Evolutionary conservation across 2,797 vertebrate genomes (phyloP).

Genomic region (Coreius guichenoti): DNA sequence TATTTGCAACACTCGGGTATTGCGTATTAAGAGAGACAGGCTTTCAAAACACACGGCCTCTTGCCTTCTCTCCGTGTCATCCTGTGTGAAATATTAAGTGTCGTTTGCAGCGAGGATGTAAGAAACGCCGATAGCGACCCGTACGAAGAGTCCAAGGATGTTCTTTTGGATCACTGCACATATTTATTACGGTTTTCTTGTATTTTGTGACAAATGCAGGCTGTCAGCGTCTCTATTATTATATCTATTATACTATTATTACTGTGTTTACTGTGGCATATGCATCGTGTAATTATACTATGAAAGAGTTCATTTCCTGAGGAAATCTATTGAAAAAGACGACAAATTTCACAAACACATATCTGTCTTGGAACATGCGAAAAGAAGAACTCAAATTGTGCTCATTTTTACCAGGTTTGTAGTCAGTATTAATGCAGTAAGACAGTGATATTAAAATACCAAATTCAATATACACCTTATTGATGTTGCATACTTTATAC

Average conservation of each 20-base stretch:
- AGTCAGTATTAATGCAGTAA: too few species aligned
- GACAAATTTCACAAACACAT: conserved; percentile 62
- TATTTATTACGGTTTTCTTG: conserved; percentile 75
- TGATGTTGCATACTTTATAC: too few species aligned
- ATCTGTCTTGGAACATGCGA: conserved; percentile 47
- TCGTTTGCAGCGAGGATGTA: conserved; percentile 69
- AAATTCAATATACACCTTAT: too few species aligned
- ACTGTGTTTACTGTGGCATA: conserved; percentile 76
- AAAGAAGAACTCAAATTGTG: background rate
- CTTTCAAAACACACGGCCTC: conserved; percentile 58
- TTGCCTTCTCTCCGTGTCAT: conserved; percentile 65
- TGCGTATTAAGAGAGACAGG: conserved; percentile 49
- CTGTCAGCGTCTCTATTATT: conserved; percentile 74
- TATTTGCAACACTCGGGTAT: conserved; percentile 51
- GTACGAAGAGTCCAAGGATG: conserved; percentile 17
- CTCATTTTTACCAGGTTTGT: too few species aligned
- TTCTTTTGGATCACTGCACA: conserved; percentile 58
- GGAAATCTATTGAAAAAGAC: conserved; percentile 69
- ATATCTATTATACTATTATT: too few species aligned
- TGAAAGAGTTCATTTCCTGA: conserved; percentile 75
- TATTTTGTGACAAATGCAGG: conserved; percentile 76
- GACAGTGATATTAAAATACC: too few species aligned
- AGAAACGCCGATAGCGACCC: conserved; percentile 43
- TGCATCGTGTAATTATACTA: conserved; percentile 78
- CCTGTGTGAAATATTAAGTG: conserved; percentile 75